Evolutionary conservation across 2,113 vertebrate genomes (phyloP).

Genomic region (Colinus virginianus): DNA sequence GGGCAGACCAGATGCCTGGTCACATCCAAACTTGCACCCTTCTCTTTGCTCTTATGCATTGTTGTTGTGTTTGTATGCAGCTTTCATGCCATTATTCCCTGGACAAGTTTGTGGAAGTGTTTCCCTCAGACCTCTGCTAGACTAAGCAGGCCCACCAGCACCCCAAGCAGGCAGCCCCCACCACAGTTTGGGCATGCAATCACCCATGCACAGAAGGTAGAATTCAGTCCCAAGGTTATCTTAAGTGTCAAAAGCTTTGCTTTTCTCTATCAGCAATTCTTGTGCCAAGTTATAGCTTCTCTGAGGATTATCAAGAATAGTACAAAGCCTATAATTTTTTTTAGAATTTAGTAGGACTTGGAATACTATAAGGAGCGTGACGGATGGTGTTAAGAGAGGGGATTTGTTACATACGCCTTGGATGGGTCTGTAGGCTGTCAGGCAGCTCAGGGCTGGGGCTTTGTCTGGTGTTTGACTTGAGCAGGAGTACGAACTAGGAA

Average conservation of each 20-base stretch:
- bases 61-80: accelerated
- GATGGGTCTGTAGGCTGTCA: background rate
- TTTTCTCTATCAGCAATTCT: background rate
- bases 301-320: background rate
- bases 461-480: background rate
- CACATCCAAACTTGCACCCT: accelerated
- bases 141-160: too few relatives aligned
- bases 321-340: accelerated
- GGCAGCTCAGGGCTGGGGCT: background rate
- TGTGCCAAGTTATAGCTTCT: background rate
- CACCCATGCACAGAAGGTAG: background rate
- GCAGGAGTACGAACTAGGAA: background rate
- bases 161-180: background rate
- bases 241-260: background rate
- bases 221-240: accelerated
- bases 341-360: background rate
- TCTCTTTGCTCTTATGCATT: background rate
- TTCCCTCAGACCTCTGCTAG: background rate
- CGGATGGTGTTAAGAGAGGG: background rate
- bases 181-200: background rate
- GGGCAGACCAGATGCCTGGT: background rate
- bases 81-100: background rate
- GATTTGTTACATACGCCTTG: background rate
- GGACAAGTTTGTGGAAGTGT: background rate
- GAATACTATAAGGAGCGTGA: background rate